phyloP scores from a whole-genome alignment of 2,113 vertebrate genomes.

The Ranitomeya variabilis region DNA sequence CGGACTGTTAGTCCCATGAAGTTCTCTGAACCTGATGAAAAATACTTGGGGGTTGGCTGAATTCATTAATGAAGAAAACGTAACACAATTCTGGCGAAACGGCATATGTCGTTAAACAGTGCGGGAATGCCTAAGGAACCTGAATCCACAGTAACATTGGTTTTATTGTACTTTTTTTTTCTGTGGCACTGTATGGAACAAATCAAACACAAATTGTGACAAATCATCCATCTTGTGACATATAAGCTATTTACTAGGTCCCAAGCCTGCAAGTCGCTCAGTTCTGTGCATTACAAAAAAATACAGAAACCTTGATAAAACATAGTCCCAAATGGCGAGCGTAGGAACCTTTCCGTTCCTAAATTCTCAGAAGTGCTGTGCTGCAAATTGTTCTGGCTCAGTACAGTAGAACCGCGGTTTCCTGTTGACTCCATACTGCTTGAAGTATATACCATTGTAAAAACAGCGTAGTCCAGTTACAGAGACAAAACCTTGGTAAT shows the following conservation, averaged over 20 bases:
- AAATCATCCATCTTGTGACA: conserved; percentile 66
- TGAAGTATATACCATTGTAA: conserved; percentile 52
- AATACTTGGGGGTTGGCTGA: conserved; percentile 39
- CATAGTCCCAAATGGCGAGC: conserved; percentile 61
- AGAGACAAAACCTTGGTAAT: conserved; percentile 60
- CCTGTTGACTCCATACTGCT: conserved; percentile 53
- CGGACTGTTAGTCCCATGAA: background rate
- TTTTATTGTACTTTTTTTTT: conserved; percentile 69
- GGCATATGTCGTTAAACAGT: conserved; percentile 27
- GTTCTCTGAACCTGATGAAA: conserved; percentile 23
- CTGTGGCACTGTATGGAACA: conserved; percentile 72
- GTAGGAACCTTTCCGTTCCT: conserved; percentile 49
- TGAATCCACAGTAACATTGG: conserved; percentile 58
- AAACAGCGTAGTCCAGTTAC: conserved; percentile 58
- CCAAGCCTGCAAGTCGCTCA: conserved; percentile 56
- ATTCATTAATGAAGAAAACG: conserved; percentile 26
- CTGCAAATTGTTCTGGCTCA: conserved; percentile 56
- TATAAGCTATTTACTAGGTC: conserved; percentile 63
- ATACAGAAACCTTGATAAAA: conserved; percentile 63
- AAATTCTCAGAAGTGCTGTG: conserved; percentile 56
- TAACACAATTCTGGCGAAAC: conserved; percentile 40
- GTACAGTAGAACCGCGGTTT: conserved; percentile 61
- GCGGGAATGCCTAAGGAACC: conserved; percentile 45
- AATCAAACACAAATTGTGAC: conserved; percentile 69
- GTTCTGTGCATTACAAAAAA: conserved; percentile 55